Evolutionary conservation across 2,797 vertebrate species (phyloP).

Genomic region (Xiphophorus birchmanni): DNA sequence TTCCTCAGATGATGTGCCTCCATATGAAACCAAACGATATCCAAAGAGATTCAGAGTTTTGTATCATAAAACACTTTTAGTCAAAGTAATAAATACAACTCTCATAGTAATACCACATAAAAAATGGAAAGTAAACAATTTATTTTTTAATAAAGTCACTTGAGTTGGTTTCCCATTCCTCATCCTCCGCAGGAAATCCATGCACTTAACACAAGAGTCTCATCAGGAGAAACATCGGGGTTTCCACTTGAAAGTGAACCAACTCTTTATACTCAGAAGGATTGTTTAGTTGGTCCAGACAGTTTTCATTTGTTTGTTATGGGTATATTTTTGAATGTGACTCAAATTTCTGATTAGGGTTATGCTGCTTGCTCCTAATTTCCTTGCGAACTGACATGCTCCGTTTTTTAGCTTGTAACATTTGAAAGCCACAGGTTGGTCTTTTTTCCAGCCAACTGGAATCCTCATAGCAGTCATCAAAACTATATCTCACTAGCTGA

Average conservation of each 20-base stretch:
- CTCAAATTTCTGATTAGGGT: background rate
- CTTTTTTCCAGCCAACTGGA: background rate
- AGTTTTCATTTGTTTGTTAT: background rate
- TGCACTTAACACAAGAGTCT: background rate
- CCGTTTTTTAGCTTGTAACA: background rate
- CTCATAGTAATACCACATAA: background rate
- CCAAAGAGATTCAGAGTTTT: background rate
- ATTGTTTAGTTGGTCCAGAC: background rate
- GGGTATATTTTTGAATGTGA: background rate
- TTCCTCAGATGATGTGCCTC: constrained; percentile 6
- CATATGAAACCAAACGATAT: constrained; percentile 10
- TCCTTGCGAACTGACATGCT: background rate
- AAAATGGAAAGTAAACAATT: background rate
- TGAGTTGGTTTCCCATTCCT: background rate
- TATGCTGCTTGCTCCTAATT: background rate
- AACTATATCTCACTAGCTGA: background rate
- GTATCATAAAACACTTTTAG: background rate
- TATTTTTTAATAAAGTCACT: background rate
- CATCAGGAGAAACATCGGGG: background rate
- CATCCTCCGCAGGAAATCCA: background rate
- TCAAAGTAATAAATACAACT: background rate
- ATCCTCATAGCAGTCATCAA: background rate
- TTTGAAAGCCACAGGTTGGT: background rate
- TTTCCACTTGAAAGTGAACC: background rate
- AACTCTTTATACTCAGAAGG: background rate